Evolutionary conservation across 1,140 invertebrate genomes (phyloP), one percentile per base, ranked within the genome.

Genomic region (Cydia fagiglandana): DNA sequence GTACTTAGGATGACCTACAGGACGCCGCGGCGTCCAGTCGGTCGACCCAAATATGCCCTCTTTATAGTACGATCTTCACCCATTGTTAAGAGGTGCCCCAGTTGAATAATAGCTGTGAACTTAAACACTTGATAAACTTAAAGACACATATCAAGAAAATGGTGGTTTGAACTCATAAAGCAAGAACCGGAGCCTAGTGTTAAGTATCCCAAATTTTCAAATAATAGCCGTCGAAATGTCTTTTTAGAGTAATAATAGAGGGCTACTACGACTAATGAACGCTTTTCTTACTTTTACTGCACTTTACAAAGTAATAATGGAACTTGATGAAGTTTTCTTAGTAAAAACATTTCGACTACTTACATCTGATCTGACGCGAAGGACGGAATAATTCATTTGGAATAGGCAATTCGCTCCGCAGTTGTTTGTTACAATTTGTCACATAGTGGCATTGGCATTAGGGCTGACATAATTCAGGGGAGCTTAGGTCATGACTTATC

Each of bases 281-380:
- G 53, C 75, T 81, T 79, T 76, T 64, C 75, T 79, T 45, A 77
- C 76, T 82, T 82, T 82, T 83, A 83, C 80, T 79, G 81, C 80
- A 83, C 81, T 83, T 81, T 56, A 20, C 73, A 17, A 81, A 81
- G 75, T 81, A 80, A 77, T 81, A 81, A 83, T 83, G 80, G 80
- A 64, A 77, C 78, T 83, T 80, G 75, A 76, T 80, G 79, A 80
- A 80, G 76, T 80, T 77, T 66, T 53, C 64, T 28, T 50, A 28
- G 75, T 77, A 80, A 80, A 80, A 80, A 74, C 64, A 53, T n/a
- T 13, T 45, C 47, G 66, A 34, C 34, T 70, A 70, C 66, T 41
- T 41, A 70, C 66, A 41, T n/a, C 1, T 24, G 24, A 24, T 41
- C 66, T 41, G 38, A 70, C 30, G 24, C 12, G 34, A 38, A 38